These are phyloP conservation scores for Actinostola sp. DNA, from an alignment of 92 coral and sea anemone species.

Conservation along the genomic window DNA sequence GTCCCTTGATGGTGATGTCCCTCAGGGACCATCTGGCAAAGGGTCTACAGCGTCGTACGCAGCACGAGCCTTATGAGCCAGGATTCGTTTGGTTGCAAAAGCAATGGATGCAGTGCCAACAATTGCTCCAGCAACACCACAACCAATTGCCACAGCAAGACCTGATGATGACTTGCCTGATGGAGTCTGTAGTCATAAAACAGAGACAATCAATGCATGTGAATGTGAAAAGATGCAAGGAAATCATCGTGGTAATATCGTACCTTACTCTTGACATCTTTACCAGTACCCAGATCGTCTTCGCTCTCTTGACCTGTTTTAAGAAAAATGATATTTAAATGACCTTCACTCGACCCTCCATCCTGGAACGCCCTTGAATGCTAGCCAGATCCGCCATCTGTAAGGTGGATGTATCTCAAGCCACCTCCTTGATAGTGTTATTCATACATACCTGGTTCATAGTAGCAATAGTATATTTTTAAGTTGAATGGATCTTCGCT, in stretches of 20 bases:
- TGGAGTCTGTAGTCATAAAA: conserved; percentile 50
- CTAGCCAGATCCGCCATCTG: no score
- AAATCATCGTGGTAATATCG: not conserved
- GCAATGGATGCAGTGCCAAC: conserved; percentile 99
- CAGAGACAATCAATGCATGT: not conserved
- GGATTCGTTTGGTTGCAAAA: conserved; percentile 88
- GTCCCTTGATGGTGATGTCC: conserved; percentile 14
- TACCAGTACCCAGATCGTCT: conserved; percentile 96
- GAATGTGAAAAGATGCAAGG: not conserved
- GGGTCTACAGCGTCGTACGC: conserved; percentile 82
- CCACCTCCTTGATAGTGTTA: no score
- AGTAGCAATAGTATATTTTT: conserved; percentile 94
- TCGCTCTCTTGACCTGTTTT: conserved; percentile 86
- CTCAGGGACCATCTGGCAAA: conserved; percentile 85
- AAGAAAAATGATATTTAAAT: not conserved
- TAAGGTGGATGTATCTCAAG: no score
- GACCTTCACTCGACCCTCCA: no score
- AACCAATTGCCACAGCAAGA: conserved; percentile 97
- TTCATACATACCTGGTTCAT: conserved; percentile 81
- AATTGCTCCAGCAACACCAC: conserved; percentile 98
- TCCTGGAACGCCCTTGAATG: no score
- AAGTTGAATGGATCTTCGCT: conserved; percentile 98
- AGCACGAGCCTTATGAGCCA: conserved; percentile 93
- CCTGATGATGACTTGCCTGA: conserved; percentile 90
- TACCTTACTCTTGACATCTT: conserved; percentile 93